phyloP scores from a whole-genome alignment of 2,888 invertebrate species.

The Hemithea aestivaria region DNA sequence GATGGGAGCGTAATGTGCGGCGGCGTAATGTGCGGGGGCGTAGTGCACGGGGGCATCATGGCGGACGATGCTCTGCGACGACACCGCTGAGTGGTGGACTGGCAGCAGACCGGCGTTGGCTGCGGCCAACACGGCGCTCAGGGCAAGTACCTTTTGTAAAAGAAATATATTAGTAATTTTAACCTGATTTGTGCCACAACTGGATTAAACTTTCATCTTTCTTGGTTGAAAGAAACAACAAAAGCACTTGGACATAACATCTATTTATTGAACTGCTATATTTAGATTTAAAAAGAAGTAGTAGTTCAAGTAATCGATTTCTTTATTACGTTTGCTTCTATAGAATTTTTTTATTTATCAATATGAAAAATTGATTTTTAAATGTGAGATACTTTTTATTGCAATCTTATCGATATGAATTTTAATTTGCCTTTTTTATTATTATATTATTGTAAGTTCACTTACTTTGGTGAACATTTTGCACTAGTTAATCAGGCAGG shows the following conservation, averaged over 20 bases:
- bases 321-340: no score
- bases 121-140: slow-evolving; percentile 71
- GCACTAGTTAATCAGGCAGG: slow-evolving; percentile 71
- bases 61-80: slow-evolving; percentile 74
- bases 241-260: no score
- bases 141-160: slow-evolving; percentile 56
- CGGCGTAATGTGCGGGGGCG: slow-evolving; percentile 51
- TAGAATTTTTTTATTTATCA: no score
- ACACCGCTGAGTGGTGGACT: slow-evolving; percentile 66
- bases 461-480: slow-evolving; percentile 79
- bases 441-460: no score
- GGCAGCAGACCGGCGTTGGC: slow-evolving; percentile 77
- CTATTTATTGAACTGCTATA: no score
- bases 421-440: slow-evolving; percentile 14
- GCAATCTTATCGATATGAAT: slow-evolving; percentile 7
- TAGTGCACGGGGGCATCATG: slow-evolving; percentile 64
- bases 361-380: no score
- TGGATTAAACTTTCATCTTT: no score
- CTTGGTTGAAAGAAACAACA: no score
- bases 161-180: background rate
- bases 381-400: no score
- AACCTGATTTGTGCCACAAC: no score
- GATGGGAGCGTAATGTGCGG: slow-evolving; percentile 49
- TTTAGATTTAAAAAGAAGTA: no score
- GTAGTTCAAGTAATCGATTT: no score